Base-by-base conservation (phyloP, 1,140 invertebrate species). In the Micrasema minimum region DNA sequence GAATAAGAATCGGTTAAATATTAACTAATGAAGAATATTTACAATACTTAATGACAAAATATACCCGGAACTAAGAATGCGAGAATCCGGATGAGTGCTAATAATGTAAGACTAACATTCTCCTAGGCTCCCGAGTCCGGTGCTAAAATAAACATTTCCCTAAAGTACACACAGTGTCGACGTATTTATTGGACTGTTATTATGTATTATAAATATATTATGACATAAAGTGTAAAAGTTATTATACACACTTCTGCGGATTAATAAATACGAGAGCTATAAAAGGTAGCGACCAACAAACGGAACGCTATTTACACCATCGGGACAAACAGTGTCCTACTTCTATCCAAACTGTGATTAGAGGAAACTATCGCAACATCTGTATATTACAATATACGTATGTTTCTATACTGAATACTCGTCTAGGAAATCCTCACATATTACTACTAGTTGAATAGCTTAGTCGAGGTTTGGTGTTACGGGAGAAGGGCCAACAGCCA, bases 321-420 rank as follows among this genome's bases (percentile, higher is more conserved):
- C 16, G 43, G 43, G 11, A 46, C 43, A 16, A 16, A 46, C 16
- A n/a, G 43, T 26, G 51, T 31, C 51, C 51, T 55, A 55, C 51
- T 55, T 55, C 51, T 55, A 55, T 31, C 51, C 51, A 55, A 37
- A 55, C 12, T 26, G 51, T 55, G 51, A 55, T 31, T 55, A 26
- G n/a, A n/a, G 23, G 14, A 55, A 55, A 31, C 26, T 14, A 31
- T 55, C 14, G 26, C 14, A 14, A 55, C 51, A 55, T 23, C 23
- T 4, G 31, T 20, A 55, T 35, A 31, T 53, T n/a, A n/a, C n/a
- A 26, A 55, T 55, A 55, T 55, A 26, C 14, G n/a, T 31, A 26
- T 26, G 26, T 26, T 31, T 55, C 26, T 55, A 23, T 55, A 55
- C 16, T 14, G 51, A 31, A 31, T 31, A 31, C 26, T 7, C 26